Base-by-base conservation (phyloP, 2,113 vertebrate species). In the Syngnathoides biaculeatus region DNA sequence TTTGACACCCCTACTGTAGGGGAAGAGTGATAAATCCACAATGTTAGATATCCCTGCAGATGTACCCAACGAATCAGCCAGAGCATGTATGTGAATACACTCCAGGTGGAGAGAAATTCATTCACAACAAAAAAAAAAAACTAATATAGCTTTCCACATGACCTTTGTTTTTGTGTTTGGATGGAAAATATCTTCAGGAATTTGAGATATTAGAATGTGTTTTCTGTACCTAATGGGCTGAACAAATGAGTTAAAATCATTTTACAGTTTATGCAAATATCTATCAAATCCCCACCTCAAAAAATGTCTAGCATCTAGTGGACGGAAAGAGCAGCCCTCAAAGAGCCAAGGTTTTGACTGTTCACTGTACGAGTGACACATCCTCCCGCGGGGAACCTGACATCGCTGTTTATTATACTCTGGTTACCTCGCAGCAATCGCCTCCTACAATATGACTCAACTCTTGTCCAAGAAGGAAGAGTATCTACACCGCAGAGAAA, bases 311-410 rank as follows among this genome's bases (percentile, higher is more conserved):
- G 61, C 35, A 68, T 66, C 59, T 35, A 75, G 63, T 14, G 8
- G n/a, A 71, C 13, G 73, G 84, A 89, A 85, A 88, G 82, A 71
- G 68, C 83, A 73, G 48, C 53, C 0, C 70, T 79, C 14, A 35
- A 62, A 71, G 69, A 56, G n/a, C 55, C 57, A 9, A 13, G 58
- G 79, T 75, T 71, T 71, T 68, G 85, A 89, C 84, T 68, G 39
- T 77, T 84, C 72, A 66, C 71, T 70, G 77, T 80, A 47, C 80
- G 87, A 90, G 64, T 47, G 88, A 86, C 72, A 86, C 70, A 76
- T 92, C 86, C 86, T 89, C 69, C 88, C 86, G 87, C 79, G 67
- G 70, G 38, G 47, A 43, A 66, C 45, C 83, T 82, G 90, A 92
- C 87, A 90, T 89, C 73, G 69, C 35, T 82, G 84, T 83, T 87